Percentiles rank a stretch among this genome's conserved stretches.
phyloP scores from a whole-genome alignment of 1,140 invertebrate species.

The Aleiodes sp. region DNA sequence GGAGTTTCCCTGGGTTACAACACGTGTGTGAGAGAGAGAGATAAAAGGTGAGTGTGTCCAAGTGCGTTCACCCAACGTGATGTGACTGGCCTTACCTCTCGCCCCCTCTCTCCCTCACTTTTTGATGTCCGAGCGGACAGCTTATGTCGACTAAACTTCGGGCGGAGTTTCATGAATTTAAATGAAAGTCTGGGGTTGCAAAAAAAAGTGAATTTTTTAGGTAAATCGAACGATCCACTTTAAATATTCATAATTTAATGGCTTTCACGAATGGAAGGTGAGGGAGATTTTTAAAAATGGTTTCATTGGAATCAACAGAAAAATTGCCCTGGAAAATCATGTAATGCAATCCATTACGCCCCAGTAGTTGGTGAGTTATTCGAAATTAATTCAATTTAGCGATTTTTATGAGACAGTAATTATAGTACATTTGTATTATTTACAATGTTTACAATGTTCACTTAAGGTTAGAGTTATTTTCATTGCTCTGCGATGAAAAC shows the following conservation, averaged over 20 bases:
- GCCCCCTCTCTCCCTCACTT: background rate
- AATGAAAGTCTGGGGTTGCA: slow-evolving; percentile 43
- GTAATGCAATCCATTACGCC: no score
- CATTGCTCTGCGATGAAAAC: no score
- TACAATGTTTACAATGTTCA: no score
- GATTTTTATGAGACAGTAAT: no score
- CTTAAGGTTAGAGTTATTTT: no score
- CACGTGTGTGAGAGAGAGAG: background rate
- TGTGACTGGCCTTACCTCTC: background rate
- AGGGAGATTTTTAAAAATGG: background rate
- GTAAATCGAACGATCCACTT: background rate
- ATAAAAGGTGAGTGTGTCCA: slow-evolving; percentile 5
- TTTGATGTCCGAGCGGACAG: slow-evolving; percentile 21
- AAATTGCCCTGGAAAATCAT: no score
- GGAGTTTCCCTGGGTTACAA: slow-evolving; percentile 27
- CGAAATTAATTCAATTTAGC: no score
- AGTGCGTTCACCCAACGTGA: background rate
- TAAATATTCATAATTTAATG: no score
- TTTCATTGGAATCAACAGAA: no score
- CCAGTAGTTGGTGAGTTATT: no score
- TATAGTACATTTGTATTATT: no score
- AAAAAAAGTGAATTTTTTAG: slow-evolving; percentile 1
- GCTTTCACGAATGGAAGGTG: no score
- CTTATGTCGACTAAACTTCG: slow-evolving; percentile 41
- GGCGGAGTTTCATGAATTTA: slow-evolving; percentile 55